Base-by-base conservation (phyloP, 1,140 invertebrate species). In the Xylocopa sonorina region DNA sequence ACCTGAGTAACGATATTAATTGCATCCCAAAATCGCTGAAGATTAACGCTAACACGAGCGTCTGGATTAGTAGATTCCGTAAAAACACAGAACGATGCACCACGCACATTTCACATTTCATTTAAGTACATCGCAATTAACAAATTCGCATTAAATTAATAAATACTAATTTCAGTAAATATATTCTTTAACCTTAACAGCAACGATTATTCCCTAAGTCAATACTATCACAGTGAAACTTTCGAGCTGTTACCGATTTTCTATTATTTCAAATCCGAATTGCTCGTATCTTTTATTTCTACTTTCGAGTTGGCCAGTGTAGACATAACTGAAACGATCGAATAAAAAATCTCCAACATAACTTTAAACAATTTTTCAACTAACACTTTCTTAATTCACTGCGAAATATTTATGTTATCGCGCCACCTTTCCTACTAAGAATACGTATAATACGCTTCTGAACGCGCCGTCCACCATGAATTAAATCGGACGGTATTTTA, bases 11-110 rank as follows among this genome's bases (percentile, higher is more conserved):
- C 6, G 34, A 60, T 5, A 55, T 32, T n/a, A 78, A 50, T 6
- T 78, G 58, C 16, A 27, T 21, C 0, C 48, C 48, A 14, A 73
- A 16, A 12, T 78, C 68, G 7, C 58, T 53, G 41, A 46, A 78
- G 16, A 73, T 64, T 32, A 78, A 55, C 21, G n/a, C n/a, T 7
- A 73, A 32, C 34, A 64, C n/a, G 7, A 43, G 7, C 0, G 38
- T 29, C 14, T 73, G 29, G 3, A 73, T 21, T 1, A 73, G 4
- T 29, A 55, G 58, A 46, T 38, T 73, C 6, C 41, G 21, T 6
- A n/a, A 29, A 3, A 63, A 21, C 3, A 29, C n/a, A 5, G 14
- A 0, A 10, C 14, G 21, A 1, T 16, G 51, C 24, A 34, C 16
- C 16, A 14, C 14, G 7, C 34, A 73, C 58, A 73, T 72, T 29